Conservation (phyloP, 2,888 invertebrate species). For the Branchellion lobata region DNA sequence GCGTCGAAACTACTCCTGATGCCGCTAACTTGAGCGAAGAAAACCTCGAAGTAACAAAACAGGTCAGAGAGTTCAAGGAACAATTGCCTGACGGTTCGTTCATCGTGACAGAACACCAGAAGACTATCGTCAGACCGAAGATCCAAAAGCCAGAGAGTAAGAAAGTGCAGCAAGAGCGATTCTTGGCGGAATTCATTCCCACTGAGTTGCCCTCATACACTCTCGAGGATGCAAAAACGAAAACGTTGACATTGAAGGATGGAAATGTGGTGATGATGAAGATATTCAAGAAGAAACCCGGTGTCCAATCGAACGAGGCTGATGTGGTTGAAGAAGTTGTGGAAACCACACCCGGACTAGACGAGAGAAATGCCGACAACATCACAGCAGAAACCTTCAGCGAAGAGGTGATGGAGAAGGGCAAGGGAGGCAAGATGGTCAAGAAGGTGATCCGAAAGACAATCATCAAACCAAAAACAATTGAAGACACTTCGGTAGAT, state of each 20-base stretch:
- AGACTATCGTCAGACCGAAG: not conserved
- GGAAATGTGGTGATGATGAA: constrained; percentile 13
- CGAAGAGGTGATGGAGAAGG: not conserved
- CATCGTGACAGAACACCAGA: not conserved
- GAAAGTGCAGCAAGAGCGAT: constrained; percentile 19
- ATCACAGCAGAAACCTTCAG: not conserved
- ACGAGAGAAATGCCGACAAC: constrained; percentile 6
- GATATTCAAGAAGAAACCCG: constrained; percentile 22
- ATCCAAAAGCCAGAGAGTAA: not conserved
- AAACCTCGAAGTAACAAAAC: not conserved
- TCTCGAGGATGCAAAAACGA: not conserved
- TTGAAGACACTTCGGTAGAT: not conserved
- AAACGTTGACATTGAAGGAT: not conserved
- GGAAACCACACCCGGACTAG: constrained; percentile 13
- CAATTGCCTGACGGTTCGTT: constrained; percentile 4
- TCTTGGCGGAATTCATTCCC: constrained; percentile 11
- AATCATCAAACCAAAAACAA: constrained; percentile 16
- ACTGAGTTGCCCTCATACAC: constrained; percentile 27
- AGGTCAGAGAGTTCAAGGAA: constrained; percentile 4
- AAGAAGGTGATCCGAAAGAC: constrained; percentile 20
- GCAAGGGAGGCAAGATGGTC: not conserved
- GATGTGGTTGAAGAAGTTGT: constrained; percentile 32
- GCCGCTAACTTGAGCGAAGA: not conserved
- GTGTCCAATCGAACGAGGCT: not conserved
- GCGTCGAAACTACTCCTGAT: not conserved